Conservation (phyloP, 2,797 vertebrate genomes). For the Bradypodion pumilum region DNA sequence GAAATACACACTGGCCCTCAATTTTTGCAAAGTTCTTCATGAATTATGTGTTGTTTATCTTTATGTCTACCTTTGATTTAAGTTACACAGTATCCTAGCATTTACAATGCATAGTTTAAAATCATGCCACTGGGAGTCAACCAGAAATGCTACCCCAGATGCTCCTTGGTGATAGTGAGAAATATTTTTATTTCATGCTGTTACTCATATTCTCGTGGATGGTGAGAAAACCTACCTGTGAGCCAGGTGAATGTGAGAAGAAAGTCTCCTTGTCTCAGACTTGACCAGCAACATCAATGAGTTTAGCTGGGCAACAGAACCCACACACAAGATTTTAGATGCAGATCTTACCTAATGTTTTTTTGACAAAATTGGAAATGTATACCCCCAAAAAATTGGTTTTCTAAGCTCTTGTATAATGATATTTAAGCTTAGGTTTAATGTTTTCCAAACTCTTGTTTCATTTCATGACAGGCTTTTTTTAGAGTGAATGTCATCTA, state of each 20-base stretch:
- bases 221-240: neutral
- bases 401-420: too few relatives aligned
- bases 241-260: neutral
- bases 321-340: neutral
- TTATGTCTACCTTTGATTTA: neutral
- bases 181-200: neutral
- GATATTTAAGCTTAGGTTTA: too few relatives aligned
- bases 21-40: neutral
- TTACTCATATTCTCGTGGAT: neutral
- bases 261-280: neutral
- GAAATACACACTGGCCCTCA: neutral
- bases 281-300: neutral
- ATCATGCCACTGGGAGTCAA: neutral
- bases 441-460: neutral
- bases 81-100: neutral
- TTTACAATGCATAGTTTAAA: neutral
- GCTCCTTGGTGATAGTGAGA: neutral
- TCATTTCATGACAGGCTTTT: neutral
- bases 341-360: too few relatives aligned
- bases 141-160: neutral
- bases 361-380: too few relatives aligned
- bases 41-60: neutral
- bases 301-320: neutral
- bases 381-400: too few relatives aligned
- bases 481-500: too few relatives aligned